Conservation (phyloP, 2,797 vertebrate genomes). For the Podargus strigoides region DNA sequence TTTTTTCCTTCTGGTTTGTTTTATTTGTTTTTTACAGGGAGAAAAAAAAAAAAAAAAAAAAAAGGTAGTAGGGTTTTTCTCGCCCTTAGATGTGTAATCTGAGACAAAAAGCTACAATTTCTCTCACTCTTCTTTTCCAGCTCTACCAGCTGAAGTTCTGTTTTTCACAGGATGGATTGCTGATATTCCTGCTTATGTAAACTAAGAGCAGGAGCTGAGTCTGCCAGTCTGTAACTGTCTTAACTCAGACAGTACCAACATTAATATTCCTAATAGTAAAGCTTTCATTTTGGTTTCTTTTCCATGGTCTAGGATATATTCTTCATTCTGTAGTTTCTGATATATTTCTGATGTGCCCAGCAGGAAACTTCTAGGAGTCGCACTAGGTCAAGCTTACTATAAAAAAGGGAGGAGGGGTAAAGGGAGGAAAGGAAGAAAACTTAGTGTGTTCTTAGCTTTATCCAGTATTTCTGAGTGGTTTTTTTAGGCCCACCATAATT, state of each 20-base stretch:
- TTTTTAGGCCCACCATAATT: background rate
- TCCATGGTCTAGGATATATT: background rate
- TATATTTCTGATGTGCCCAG: slow-evolving; percentile 46
- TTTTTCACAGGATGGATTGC: slow-evolving; percentile 26
- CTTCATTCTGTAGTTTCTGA: slow-evolving; percentile 44
- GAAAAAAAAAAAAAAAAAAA: background rate
- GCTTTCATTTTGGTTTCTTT: slow-evolving; percentile 38
- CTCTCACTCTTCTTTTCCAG: background rate
- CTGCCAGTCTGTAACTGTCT: background rate
- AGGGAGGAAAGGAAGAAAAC: background rate
- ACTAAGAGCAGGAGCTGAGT: background rate
- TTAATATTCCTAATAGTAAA: slow-evolving; percentile 37
- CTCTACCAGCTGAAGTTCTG: background rate
- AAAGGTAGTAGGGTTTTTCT: background rate
- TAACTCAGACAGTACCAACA: background rate
- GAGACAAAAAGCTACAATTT: background rate
- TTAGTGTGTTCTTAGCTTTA: background rate
- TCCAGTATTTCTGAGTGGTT: background rate
- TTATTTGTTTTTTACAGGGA: slow-evolving; percentile 14
- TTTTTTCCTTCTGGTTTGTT: slow-evolving; percentile 9
- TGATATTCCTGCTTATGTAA: background rate
- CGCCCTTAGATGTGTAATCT: slow-evolving; percentile 10
- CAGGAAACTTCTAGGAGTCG: slow-evolving; percentile 32
- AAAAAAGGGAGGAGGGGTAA: background rate
- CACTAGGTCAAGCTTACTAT: slow-evolving; percentile 27